A percentile compares a stretch with the other conserved stretches of the same genome.
phyloP scores from a whole-genome alignment of 2,888 invertebrate genomes.

The Chymomyza fuscimana region DNA sequence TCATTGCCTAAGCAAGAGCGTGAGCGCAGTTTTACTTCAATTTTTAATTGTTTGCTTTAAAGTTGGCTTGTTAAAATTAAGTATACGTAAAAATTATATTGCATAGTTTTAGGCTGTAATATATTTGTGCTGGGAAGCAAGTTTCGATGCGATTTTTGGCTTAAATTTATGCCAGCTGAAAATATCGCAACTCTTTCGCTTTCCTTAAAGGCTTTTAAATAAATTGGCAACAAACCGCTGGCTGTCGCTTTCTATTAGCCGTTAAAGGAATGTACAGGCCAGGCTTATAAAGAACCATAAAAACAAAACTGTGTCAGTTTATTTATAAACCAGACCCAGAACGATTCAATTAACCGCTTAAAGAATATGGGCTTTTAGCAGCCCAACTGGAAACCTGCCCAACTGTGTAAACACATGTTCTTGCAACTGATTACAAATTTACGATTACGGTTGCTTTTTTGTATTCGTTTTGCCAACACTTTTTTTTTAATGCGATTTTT shows the following conservation, averaged over 20 bases:
- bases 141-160: slow-evolving; percentile 31
- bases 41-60: slow-evolving; percentile 66
- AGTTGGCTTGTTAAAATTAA: slow-evolving; percentile 60
- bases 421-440: slow-evolving; percentile 69
- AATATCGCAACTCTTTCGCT: slow-evolving; percentile 23
- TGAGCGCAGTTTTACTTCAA: slow-evolving; percentile 25
- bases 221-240: background rate
- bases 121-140: slow-evolving; percentile 8
- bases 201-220: slow-evolving; percentile 13
- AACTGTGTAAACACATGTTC: slow-evolving; percentile 66
- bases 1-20: slow-evolving; percentile 23
- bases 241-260: slow-evolving; percentile 52
- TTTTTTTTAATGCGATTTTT: slow-evolving; percentile 51
- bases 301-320: slow-evolving; percentile 58
- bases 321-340: slow-evolving; percentile 42
- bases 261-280: slow-evolving; percentile 15
- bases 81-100: slow-evolving; percentile 27
- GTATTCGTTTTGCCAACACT: slow-evolving; percentile 32
- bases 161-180: slow-evolving; percentile 26
- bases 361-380: slow-evolving; percentile 32
- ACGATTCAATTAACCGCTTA: slow-evolving; percentile 55
- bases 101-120: slow-evolving; percentile 64
- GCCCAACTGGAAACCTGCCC: slow-evolving; percentile 15
- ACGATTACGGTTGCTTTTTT: slow-evolving; percentile 59
- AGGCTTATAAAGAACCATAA: background rate